phyloP scores from a whole-genome alignment of 2,113 vertebrate species.

The Corythoichthys haematopterus region DNA sequence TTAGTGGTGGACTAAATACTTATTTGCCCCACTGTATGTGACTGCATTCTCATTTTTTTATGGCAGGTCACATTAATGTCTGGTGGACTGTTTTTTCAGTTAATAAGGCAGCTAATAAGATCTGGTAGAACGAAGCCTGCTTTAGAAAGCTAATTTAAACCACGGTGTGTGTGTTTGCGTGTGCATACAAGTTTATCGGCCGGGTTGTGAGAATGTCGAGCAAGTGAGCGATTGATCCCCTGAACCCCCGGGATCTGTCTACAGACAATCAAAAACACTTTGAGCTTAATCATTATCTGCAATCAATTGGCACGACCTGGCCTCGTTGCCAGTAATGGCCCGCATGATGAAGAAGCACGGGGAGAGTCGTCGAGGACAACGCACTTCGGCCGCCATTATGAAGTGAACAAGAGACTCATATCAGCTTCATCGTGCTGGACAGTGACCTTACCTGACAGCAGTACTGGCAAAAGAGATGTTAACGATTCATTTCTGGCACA shows the following conservation, averaged over 20 bases:
- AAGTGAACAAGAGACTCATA: neutral
- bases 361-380: neutral
- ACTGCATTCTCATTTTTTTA: no score
- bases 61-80: no score
- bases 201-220: conserved; percentile 31
- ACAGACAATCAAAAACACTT: conserved; percentile 66
- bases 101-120: neutral
- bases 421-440: conserved; percentile 5
- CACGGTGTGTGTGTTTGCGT: neutral
- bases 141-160: neutral
- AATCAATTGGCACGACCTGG: conserved; percentile 58
- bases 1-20: no score
- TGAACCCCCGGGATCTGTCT: conserved; percentile 55
- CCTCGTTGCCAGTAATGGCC: conserved; percentile 38
- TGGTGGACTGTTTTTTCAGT: no score
- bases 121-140: neutral
- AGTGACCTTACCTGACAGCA: conserved; percentile 20
- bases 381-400: conserved; percentile 5
- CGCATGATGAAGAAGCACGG: conserved; percentile 23
- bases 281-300: conserved; percentile 63
- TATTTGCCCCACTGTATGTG: no score
- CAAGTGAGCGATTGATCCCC: conserved; percentile 55
- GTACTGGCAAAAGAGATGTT: conserved; percentile 18
- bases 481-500: conserved; percentile 13
- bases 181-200: conserved; percentile 13